These are phyloP conservation scores for Bryconaethiops microstoma DNA, from an alignment of 2,797 vertebrate genomes.

Conservation along the genomic window DNA sequence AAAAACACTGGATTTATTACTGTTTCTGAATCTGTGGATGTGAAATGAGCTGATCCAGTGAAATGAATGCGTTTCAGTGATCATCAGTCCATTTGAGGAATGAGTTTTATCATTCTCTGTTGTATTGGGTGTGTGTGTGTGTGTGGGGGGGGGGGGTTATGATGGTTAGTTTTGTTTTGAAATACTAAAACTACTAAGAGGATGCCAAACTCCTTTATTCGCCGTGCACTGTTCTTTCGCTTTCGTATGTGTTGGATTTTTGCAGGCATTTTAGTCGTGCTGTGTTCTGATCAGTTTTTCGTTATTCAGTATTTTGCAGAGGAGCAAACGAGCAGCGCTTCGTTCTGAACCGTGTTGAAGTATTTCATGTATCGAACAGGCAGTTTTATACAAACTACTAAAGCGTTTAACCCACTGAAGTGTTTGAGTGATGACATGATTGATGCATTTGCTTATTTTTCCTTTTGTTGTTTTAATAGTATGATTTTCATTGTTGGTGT, in stretches of 20 bases:
- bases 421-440: conserved; percentile 15
- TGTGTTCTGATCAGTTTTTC: conserved; percentile 53
- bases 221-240: background rate
- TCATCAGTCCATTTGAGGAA: conserved; percentile 55
- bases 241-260: conserved; percentile 22
- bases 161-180: conserved; percentile 3
- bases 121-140: conserved; percentile 23
- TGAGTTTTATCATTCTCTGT: conserved; percentile 76
- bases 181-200: conserved; percentile 7
- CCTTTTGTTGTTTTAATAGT: conserved; percentile 59
- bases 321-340: background rate
- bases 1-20: too few relatives aligned
- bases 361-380: conserved; percentile 11
- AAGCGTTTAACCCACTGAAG: conserved; percentile 31
- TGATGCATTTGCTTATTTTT: background rate
- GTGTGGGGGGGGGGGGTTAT: background rate
- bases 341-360: background rate
- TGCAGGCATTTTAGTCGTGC: conserved; percentile 48
- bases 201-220: conserved; percentile 24
- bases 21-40: too few relatives aligned
- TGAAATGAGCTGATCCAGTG: too few relatives aligned
- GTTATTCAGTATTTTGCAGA: conserved; percentile 20
- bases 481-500: conserved; percentile 63
- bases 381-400: conserved; percentile 49
- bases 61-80: too few relatives aligned